A percentile compares a stretch with the other conserved stretches of the same genome.
phyloP scores from a whole-genome alignment of 2,888 invertebrate genomes.

The Nasonovia ribisnigri region DNA sequence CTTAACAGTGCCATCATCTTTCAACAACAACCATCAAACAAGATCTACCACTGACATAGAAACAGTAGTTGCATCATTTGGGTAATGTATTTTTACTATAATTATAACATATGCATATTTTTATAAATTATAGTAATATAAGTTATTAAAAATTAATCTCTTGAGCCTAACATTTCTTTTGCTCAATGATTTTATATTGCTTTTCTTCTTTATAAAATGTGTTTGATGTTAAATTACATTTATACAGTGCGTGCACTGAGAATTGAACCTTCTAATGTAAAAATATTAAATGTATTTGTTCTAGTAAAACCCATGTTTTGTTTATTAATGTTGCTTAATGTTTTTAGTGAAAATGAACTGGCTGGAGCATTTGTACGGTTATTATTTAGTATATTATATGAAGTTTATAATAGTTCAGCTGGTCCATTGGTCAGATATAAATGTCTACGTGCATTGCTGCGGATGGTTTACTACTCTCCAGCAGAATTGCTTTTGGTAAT shows the following conservation, averaged over 20 bases:
- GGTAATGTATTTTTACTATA: slow-evolving; percentile 28
- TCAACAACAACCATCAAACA: slow-evolving; percentile 57
- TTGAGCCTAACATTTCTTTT: neutral
- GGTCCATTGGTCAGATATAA: slow-evolving; percentile 98
- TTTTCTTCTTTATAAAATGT: neutral
- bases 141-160: neutral
- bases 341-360: slow-evolving; percentile 70
- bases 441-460: slow-evolving; percentile 92
- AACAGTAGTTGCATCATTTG: slow-evolving; percentile 53
- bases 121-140: neutral
- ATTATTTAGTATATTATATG: slow-evolving; percentile 94
- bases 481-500: slow-evolving; percentile 83
- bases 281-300: neutral
- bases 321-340: neutral
- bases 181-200: neutral
- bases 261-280: no score
- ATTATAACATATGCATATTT: neutral
- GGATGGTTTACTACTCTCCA: slow-evolving; percentile 96
- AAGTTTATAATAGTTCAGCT: slow-evolving; percentile 98
- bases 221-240: neutral
- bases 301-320: neutral
- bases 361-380: slow-evolving; percentile 81
- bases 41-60: slow-evolving; percentile 50
- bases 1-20: slow-evolving; percentile 69
- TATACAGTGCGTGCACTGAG: neutral